A percentile compares a stretch with the other conserved stretches of the same genome.
Evolutionary conservation across 2,113 vertebrate genomes (phyloP).

Genomic region (Odocoileus virginianus): DNA sequence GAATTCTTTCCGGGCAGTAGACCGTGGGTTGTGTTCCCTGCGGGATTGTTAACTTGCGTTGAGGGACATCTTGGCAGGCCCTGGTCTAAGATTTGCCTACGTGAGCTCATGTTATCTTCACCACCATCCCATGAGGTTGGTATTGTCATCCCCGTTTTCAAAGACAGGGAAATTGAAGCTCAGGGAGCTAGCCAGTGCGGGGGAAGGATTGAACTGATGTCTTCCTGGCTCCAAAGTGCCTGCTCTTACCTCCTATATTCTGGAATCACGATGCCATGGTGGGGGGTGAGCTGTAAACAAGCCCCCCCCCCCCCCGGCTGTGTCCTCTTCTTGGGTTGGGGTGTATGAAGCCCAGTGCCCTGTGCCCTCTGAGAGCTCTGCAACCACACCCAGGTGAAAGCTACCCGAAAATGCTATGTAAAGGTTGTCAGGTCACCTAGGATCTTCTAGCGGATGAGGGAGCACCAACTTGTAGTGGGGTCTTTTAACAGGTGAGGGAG

Average conservation of each 20-base stretch:
- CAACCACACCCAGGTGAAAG: background rate
- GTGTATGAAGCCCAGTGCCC: background rate
- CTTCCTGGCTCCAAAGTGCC: background rate
- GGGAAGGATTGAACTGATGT: background rate
- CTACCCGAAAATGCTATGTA: background rate
- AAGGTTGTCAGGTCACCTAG: background rate
- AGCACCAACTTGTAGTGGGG: background rate
- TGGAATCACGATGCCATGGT: background rate
- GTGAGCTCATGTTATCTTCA: background rate
- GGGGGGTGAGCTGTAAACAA: too few relatives aligned
- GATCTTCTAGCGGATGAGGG: background rate
- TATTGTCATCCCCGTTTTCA: background rate
- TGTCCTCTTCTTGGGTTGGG: background rate
- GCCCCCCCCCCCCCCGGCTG: background rate
- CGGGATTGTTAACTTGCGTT: rapidly evolving
- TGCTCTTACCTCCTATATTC: background rate
- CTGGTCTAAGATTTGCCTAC: background rate
- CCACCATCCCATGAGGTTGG: background rate
- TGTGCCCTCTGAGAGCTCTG: background rate
- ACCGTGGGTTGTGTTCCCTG: rapidly evolving
- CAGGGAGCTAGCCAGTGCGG: background rate
- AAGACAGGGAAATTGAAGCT: background rate
- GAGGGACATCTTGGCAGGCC: background rate
- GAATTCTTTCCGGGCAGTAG: background rate
- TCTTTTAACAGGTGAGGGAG: too few relatives aligned